A percentile compares a stretch with the other conserved stretches of the same genome.
These are phyloP conservation scores for Hippasteria phrygiana DNA, from an alignment of 53 echinoderm and acorn worm genomes.

Conservation along the genomic window DNA sequence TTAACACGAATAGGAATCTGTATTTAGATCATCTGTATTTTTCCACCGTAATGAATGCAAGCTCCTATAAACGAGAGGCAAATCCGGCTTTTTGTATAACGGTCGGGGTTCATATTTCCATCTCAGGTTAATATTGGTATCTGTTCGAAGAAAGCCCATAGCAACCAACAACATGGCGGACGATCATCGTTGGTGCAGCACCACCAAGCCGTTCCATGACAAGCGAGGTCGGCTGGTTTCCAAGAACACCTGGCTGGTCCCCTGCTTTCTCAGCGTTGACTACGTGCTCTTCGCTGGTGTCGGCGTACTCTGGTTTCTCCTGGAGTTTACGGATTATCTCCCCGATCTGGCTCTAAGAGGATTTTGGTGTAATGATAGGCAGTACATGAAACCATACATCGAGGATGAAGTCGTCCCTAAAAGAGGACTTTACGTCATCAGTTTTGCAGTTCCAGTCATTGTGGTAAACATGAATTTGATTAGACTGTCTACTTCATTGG, in stretches of 20 bases:
- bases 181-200: constrained; percentile 57
- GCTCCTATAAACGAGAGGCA: too few relatives aligned
- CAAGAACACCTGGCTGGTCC: constrained; percentile 78
- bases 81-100: too few relatives aligned
- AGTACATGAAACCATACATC: constrained; percentile 73
- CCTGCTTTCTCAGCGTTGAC: constrained; percentile 88
- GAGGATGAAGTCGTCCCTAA: constrained; percentile 70
- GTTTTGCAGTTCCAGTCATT: constrained; percentile 72
- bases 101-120: too few relatives aligned
- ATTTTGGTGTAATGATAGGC: constrained; percentile 79
- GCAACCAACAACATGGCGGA: constrained; percentile 42
- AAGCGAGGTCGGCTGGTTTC: constrained; percentile 55
- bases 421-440: constrained; percentile 70
- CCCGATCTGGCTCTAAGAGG: constrained; percentile 63
- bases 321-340: constrained; percentile 80
- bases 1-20: too few relatives aligned
- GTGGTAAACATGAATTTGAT: constrained; percentile 55
- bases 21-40: too few relatives aligned
- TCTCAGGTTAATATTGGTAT: too few relatives aligned
- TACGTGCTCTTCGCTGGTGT: constrained; percentile 85
- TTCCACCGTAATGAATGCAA: too few relatives aligned
- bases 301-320: constrained; percentile 85
- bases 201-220: constrained; percentile 23
- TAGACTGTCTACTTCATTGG: too few relatives aligned
- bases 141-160: not conserved